Conservation (phyloP, 2,888 invertebrate genomes). For the Timema podura region DNA sequence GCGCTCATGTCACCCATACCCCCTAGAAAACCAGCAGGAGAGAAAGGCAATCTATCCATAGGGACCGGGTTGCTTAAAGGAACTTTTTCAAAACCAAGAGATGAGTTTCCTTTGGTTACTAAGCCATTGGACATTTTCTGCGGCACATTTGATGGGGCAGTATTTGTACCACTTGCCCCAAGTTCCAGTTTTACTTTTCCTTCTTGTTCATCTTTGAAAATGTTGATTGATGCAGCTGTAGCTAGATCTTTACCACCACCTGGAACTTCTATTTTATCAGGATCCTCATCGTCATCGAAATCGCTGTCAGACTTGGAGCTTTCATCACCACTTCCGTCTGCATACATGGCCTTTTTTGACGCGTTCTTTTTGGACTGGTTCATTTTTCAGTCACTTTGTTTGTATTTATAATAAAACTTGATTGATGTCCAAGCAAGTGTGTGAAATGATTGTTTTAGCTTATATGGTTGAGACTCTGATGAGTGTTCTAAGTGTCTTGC, state of each 20-base stretch:
- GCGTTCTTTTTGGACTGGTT: slow-evolving; percentile 1
- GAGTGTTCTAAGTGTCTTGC: too few species aligned
- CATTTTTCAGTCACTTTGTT: background rate
- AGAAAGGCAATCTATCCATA: slow-evolving; percentile 25
- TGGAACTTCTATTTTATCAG: slow-evolving; percentile 87
- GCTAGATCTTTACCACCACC: slow-evolving; percentile 87
- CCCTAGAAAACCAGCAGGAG: slow-evolving; percentile 39
- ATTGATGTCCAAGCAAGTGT: too few species aligned
- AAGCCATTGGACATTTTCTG: slow-evolving; percentile 48
- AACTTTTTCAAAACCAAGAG: slow-evolving; percentile 55
- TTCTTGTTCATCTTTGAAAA: slow-evolving; percentile 27
- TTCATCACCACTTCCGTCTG: slow-evolving; percentile 46
- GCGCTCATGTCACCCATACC: slow-evolving; percentile 44
- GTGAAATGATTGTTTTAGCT: too few species aligned
- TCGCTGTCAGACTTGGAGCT: slow-evolving; percentile 55
- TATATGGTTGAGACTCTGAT: too few species aligned
- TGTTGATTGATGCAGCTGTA: slow-evolving; percentile 51
- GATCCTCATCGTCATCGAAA: slow-evolving; percentile 85
- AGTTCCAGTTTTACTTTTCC: slow-evolving; percentile 52
- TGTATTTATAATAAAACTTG: background rate
- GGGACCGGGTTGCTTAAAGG: slow-evolving; percentile 43
- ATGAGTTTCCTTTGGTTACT: slow-evolving; percentile 47
- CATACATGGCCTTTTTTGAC: slow-evolving; percentile 36
- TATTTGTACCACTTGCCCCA: slow-evolving; percentile 33
- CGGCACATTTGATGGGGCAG: slow-evolving; percentile 18